Evolutionary conservation across 2,888 invertebrate species (phyloP), one percentile per base, ranked within the genome.

Genomic region (Agrochola circellaris): DNA sequence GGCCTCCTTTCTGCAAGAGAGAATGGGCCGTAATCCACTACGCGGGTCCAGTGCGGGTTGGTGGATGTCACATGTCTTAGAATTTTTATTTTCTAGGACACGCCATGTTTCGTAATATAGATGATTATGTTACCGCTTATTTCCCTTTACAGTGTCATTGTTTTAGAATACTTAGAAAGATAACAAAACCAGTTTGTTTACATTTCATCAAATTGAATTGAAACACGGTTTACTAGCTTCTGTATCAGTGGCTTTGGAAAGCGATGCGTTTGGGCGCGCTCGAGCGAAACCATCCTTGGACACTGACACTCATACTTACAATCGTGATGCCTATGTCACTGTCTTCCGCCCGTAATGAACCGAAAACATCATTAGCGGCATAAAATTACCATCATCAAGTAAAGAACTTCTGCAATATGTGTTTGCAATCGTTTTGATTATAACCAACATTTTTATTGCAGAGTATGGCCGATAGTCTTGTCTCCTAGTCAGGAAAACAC

Each of bases 221-320:
- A 65, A 42, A 60, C 66, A 8, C 30, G 7, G 8, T 42, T n/a
- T 23, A 51, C 20, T 15, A 6, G 20, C n/a, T 42, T 15, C 20
- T 30, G 30, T 51, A 23, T n/a, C 38, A 20, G n/a, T 30, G 4
- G 20, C 30, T 13, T 15, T 78, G 77, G 45, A 78, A 77, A 77
- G 77, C 77, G 78, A 78, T 78, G 78, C 67, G 67, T 38, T 23
- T 23, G 34, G 15, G 26, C 26, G 66, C 54, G 45, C 34, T 34
- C 54, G 26, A 34, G 77, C 68, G 68, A 34, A 68, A 9, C 78
- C 66, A 68, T 66, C 77, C 67, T 68, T 66, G 77, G 78, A 9
- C 54, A 61, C 20, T 4, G 26, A 51, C 58, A 77, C 5, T 65
- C 34, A 38, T 42, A 68, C 67, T 0, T 11, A 38, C 4, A 34